These are phyloP conservation scores for Habroteleia sp. DNA, from an alignment of 2,888 invertebrate genomes.

Conservation along the genomic window DNA sequence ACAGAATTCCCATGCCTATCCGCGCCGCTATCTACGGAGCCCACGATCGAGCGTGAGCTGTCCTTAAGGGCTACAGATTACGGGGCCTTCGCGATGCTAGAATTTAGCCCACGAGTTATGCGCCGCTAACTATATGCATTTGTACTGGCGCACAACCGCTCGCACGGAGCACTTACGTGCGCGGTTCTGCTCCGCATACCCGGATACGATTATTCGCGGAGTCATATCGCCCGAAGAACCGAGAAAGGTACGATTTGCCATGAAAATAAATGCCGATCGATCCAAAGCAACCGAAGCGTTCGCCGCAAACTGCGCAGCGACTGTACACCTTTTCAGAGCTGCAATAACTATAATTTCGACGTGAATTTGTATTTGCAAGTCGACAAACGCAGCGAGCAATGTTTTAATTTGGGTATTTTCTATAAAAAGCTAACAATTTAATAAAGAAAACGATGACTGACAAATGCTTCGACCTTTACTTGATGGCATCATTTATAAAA, in stretches of 20 bases:
- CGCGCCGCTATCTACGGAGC: slow-evolving; percentile 67
- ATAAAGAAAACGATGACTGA: slow-evolving; percentile 1
- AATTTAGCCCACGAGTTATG: slow-evolving; percentile 67
- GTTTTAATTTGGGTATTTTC: too few species aligned
- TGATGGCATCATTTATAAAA: too few species aligned
- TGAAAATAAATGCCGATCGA: slow-evolving; percentile 55
- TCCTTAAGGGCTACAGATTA: slow-evolving; percentile 78
- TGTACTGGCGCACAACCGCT: too few species aligned
- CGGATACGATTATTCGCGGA: slow-evolving; percentile 60
- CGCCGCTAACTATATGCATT: slow-evolving; percentile 37
- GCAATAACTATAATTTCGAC: slow-evolving; percentile 40
- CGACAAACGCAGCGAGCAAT: too few species aligned
- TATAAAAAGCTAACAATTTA: too few species aligned
- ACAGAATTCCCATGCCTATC: slow-evolving; percentile 70
- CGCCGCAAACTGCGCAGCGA: slow-evolving; percentile 23
- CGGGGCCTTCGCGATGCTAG: slow-evolving; percentile 74
- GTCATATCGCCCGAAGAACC: slow-evolving; percentile 45
- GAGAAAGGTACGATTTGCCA: slow-evolving; percentile 42
- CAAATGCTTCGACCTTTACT: too few species aligned
- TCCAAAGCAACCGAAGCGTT: slow-evolving; percentile 27
- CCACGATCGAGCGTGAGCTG: slow-evolving; percentile 71
- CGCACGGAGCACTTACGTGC: too few species aligned
- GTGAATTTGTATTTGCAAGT: slow-evolving; percentile 22
- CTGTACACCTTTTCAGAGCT: slow-evolving; percentile 20
- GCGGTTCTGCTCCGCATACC: slow-evolving; percentile 43